Base-by-base conservation (phyloP, 2,797 vertebrate genomes). In the Merluccius polli region DNA sequence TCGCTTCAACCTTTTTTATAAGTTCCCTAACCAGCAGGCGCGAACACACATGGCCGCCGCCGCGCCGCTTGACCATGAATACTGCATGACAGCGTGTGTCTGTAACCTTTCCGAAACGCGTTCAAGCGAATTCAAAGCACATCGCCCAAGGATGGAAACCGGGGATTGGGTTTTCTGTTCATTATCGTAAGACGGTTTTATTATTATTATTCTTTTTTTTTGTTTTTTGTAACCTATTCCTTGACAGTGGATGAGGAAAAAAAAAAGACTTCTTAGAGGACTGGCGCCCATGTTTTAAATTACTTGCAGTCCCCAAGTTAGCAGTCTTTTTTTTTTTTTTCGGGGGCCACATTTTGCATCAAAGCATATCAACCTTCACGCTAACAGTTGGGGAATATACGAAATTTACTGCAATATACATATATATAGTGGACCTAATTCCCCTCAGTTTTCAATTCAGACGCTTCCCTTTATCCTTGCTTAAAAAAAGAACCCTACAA, bases 141-240 rank as follows among this genome's bases (percentile, higher is more conserved):
- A 63, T 63, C n/a, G n/a, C n/a, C 52, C n/a, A 63, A 63, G 52
- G 52, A 63, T 63, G 52, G 52, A 15, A 63, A n/a, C n/a, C 52
- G 27, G 52, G 52, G 52, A 63, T 63, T 63, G 52, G 1, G 5
- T 63, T 63, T 63, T 63, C 52, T 63, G 9, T 63, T 63, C n/a
- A 24, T 63, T 63, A 63, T 11, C n/a, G 4, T 52, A 21, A 7
- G 18, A n/a, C 21, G 4, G 48, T 21, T 21, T 52, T n/a, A n/a
- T 52, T n/a, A n/a, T n/a, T n/a, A n/a, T n/a, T 52, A n/a, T 18
- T 52, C 48, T 5, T 21, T 52, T 52, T 44, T 52, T 18, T n/a
- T n/a, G n/a, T n/a, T n/a, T n/a, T n/a, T 44, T 44, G 41, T 44
- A 44, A 16, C 5, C 48, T n/a, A 21, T 16, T 52, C 16, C n/a